A percentile compares a stretch with the other conserved stretches of the same genome.
Evolutionary conservation across 64 coral and sea anemone species (phyloP).

Genomic region (Montipora cactus): DNA sequence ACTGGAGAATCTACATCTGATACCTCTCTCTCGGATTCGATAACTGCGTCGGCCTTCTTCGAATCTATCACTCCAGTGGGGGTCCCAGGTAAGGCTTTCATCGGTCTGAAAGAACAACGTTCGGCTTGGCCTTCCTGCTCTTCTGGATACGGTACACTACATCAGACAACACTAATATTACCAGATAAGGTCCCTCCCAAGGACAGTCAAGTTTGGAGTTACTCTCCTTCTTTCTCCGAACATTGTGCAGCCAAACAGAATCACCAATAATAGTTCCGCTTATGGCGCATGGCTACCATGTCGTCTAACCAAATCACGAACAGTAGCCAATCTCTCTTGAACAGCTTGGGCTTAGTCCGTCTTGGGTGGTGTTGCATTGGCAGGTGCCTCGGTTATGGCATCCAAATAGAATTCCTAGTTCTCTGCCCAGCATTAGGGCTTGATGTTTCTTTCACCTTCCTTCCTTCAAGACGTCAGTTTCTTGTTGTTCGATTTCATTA

Average conservation of each 20-base stretch:
- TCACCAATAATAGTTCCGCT: constrained; percentile 62
- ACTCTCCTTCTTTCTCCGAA: constrained; percentile 37
- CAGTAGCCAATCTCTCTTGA: constrained; percentile 22
- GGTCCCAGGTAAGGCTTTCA: constrained; percentile 59
- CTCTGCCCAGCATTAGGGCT: constrained; percentile 52
- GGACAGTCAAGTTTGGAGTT: constrained; percentile 35
- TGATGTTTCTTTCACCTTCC: too few species aligned
- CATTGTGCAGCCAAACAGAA: constrained; percentile 55
- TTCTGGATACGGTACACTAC: constrained; percentile 57
- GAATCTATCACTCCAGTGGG: constrained; percentile 39
- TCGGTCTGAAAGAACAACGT: constrained; percentile 48
- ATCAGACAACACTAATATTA: constrained; percentile 44
- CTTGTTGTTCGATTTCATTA: too few species aligned
- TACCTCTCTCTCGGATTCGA: neutral
- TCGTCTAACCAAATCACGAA: neutral
- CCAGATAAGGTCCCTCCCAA: constrained; percentile 45
- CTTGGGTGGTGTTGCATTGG: constrained; percentile 25
- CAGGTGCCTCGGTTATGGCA: constrained; percentile 35
- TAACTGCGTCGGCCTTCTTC: neutral
- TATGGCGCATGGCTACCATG: neutral
- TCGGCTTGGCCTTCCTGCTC: constrained; percentile 36
- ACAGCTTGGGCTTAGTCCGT: neutral
- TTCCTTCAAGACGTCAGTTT: too few species aligned
- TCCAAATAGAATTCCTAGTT: constrained; percentile 50
- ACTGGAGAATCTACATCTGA: constrained; percentile 1